A percentile compares a stretch with the other conserved stretches of the same genome.
phyloP scores from a whole-genome alignment of 2,888 invertebrate genomes.

The Apodemia duryi region DNA sequence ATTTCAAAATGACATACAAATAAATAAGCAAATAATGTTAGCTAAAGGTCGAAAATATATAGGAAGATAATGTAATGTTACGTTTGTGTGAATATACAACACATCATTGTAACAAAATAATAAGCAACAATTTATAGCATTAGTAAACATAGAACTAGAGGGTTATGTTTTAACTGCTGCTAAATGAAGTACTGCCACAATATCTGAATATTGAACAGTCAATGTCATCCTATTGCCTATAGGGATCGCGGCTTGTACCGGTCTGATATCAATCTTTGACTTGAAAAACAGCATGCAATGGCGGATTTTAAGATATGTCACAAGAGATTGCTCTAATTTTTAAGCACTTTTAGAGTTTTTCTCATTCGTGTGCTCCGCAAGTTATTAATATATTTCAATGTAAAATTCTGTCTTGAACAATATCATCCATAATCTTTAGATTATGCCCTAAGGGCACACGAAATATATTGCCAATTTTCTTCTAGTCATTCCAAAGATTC shows the following conservation, averaged over 20 bases:
- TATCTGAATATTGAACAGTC: neutral
- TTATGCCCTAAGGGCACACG: neutral
- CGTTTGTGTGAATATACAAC: too few relatives aligned
- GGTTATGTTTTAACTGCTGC: neutral
- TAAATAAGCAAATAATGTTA: too few relatives aligned
- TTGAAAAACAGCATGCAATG: too few relatives aligned
- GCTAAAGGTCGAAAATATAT: too few relatives aligned
- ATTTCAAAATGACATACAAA: too few relatives aligned
- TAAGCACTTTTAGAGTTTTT: neutral
- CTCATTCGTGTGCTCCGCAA: neutral
- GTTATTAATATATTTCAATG: neutral
- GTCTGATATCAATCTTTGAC: too few relatives aligned
- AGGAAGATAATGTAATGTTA: too few relatives aligned
- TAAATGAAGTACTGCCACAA: neutral
- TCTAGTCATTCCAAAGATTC: neutral
- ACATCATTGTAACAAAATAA: too few relatives aligned
- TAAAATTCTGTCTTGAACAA: neutral
- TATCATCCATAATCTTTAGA: neutral
- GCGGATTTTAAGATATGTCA: neutral
- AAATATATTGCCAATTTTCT: neutral
- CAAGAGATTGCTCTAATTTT: neutral
- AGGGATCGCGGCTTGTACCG: too few relatives aligned
- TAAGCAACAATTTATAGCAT: too few relatives aligned
- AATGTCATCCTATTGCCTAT: too few relatives aligned
- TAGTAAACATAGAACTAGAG: too few relatives aligned